Evolutionary conservation across 1,140 invertebrate genomes (phyloP).

Genomic region (Chymomyza costata): DNA sequence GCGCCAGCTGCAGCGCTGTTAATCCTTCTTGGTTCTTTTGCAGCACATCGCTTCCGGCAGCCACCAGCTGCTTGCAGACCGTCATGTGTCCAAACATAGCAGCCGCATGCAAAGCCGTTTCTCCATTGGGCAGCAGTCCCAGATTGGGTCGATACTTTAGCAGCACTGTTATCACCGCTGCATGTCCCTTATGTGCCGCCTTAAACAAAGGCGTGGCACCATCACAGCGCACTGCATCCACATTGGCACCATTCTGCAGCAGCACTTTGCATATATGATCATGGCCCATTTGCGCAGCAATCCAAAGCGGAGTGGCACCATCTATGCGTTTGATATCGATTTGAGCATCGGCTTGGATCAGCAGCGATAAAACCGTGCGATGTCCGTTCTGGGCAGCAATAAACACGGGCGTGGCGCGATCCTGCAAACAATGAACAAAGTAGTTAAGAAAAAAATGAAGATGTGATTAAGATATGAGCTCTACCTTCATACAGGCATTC

Average conservation of each 20-base stretch:
- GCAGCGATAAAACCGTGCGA: conserved; percentile 81
- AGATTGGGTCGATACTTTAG: conserved; percentile 88
- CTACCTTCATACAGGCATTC: conserved; percentile 90
- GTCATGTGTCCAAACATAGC: conserved; percentile 90
- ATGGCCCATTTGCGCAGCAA: conserved; percentile 95
- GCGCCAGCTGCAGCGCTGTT: conserved; percentile 81
- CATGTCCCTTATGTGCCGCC: conserved; percentile 93
- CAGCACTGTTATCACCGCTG: conserved; percentile 89
- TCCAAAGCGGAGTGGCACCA: conserved; percentile 93
- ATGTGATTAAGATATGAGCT: conserved; percentile 1
- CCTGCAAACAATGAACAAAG: conserved; percentile 77
- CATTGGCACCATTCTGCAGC: conserved; percentile 84
- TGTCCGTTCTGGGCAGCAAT: conserved; percentile 94
- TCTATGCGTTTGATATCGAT: conserved; percentile 85
- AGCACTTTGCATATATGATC: conserved; percentile 86
- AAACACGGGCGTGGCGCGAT: conserved; percentile 91
- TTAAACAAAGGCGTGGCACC: conserved; percentile 95
- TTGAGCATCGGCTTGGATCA: conserved; percentile 83
- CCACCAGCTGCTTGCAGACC: conserved; percentile 85
- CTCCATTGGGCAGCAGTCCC: conserved; percentile 90
- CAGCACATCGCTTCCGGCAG: conserved; percentile 82
- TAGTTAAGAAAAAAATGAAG: neutral
- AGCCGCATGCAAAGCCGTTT: conserved; percentile 91
- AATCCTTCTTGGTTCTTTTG: conserved; percentile 83
- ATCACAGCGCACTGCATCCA: conserved; percentile 89